Conservation (phyloP, 2,888 invertebrate genomes). For the Argyresthia goedartella region DNA sequence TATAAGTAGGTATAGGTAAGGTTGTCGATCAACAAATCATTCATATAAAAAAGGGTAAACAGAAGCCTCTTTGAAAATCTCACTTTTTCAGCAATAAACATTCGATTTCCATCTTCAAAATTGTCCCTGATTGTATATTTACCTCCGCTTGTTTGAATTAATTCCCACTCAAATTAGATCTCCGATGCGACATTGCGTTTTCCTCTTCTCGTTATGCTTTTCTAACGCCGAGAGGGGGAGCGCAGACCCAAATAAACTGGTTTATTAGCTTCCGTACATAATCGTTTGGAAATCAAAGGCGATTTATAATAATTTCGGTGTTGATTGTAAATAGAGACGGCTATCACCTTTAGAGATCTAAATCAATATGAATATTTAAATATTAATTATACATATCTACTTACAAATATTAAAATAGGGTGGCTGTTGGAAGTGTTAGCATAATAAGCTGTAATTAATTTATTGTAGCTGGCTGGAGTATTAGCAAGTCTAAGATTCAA, state of each 20-base stretch:
- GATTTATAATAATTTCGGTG: slow-evolving; percentile 36
- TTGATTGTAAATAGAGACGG: slow-evolving; percentile 25
- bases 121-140: slow-evolving; percentile 59
- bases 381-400: too few species aligned
- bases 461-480: too few species aligned
- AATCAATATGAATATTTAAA: too few species aligned
- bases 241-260: slow-evolving; percentile 36
- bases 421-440: too few species aligned
- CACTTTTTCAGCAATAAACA: too few species aligned
- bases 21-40: too few species aligned
- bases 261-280: slow-evolving; percentile 47
- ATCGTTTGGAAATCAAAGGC: slow-evolving; percentile 49
- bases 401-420: too few species aligned
- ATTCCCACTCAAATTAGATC: slow-evolving; percentile 37
- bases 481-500: background rate
- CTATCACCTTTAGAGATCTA: too few species aligned
- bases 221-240: slow-evolving; percentile 13
- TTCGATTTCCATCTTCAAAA: slow-evolving; percentile 59
- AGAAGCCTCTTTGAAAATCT: too few species aligned
- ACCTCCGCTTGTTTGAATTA: slow-evolving; percentile 58
- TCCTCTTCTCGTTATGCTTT: slow-evolving; percentile 15
- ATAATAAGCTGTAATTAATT: too few species aligned
- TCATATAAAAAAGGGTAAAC: too few species aligned
- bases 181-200: slow-evolving; percentile 19
- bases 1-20: too few species aligned